phyloP scores from a whole-genome alignment of 2,888 invertebrate species.

The Alviniconcha strummeri region DNA sequence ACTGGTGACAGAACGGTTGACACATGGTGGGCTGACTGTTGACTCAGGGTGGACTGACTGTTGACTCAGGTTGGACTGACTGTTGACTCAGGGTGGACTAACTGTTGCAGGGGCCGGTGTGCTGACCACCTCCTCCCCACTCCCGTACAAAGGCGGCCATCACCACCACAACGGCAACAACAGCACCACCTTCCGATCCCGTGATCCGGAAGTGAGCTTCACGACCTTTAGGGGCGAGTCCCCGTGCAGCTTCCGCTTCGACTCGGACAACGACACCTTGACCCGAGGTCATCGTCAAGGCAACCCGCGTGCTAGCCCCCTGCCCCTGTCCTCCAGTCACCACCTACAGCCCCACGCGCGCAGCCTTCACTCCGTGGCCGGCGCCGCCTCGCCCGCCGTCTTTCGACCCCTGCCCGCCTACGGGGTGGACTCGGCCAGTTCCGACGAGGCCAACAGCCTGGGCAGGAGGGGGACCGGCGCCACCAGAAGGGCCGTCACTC shows the following conservation, averaged over 20 bases:
- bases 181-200: conserved; percentile 32
- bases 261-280: conserved; percentile 41
- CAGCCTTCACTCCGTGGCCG: conserved; percentile 19
- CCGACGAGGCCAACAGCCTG: conserved; percentile 17
- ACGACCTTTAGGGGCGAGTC: conserved; percentile 43
- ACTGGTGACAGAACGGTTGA: too few relatives aligned
- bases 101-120: conserved; percentile 19
- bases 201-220: conserved; percentile 38
- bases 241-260: conserved; percentile 43
- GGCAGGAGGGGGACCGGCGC: conserved; percentile 14
- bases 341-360: conserved; percentile 22
- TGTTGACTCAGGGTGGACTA: too few relatives aligned
- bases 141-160: conserved; percentile 16
- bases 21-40: too few relatives aligned
- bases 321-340: conserved; percentile 19
- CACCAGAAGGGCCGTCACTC: conserved; percentile 21
- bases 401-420: conserved; percentile 9
- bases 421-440: conserved; percentile 2
- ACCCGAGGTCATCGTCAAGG: conserved; percentile 25
- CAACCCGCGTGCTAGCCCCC: conserved; percentile 19
- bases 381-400: not conserved
- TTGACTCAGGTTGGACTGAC: too few relatives aligned
- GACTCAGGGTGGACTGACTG: too few relatives aligned
- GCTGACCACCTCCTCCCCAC: conserved; percentile 19
- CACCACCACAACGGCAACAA: not conserved